Evolutionary conservation across 2,888 invertebrate species (phyloP), one percentile per base, ranked within the genome.

Genomic region (Morpho deidamia): DNA sequence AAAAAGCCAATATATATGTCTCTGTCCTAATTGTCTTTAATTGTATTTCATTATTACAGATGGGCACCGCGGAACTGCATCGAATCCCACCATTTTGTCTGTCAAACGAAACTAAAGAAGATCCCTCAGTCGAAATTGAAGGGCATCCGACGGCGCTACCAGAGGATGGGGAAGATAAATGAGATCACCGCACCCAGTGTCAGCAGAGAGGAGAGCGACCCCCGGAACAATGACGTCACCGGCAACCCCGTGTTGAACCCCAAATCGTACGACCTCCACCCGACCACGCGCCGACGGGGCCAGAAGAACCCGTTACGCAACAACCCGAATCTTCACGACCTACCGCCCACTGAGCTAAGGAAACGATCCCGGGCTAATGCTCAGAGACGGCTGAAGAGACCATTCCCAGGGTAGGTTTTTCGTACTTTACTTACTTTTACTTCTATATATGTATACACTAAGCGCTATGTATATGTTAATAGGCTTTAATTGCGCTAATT

Each of bases 31-130:
- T n/a, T n/a, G 23, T 23, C 23, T 5, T 3, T 23, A 23, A 23
- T 2, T 23, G 2, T 23, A 23, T 23, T 23, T 5, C 3, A 23
- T 23, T 23, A 23, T 41, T n/a, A 55, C 82, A 92, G 92, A 70
- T 95, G 95, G 95, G 91, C 91, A 46, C 91, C 93, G 1, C 87
- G 91, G 43, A 91, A 87, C 69, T 95, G 95, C 80, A 74, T 92
- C 55, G 91, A 92, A 58, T 78, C 83, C 10, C 93, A 92, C 59
- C 91, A 93, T 70, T 95, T 90, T 83, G 92, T 95, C 70, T 95
- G 95, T 78, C 94, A 95, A 74, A 91, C 92, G 11, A 91, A 90
- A 69, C 79, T 92, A 7, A 86, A 78, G 51, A 91, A 90, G 59
- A 82, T 91, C 2, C 75, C 83, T 34, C 89, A 85, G 58, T 71